A percentile compares a stretch with the other conserved stretches of the same genome.
Evolutionary conservation across 2,797 vertebrate genomes (phyloP).

Genomic region (Danio albolineatus): DNA sequence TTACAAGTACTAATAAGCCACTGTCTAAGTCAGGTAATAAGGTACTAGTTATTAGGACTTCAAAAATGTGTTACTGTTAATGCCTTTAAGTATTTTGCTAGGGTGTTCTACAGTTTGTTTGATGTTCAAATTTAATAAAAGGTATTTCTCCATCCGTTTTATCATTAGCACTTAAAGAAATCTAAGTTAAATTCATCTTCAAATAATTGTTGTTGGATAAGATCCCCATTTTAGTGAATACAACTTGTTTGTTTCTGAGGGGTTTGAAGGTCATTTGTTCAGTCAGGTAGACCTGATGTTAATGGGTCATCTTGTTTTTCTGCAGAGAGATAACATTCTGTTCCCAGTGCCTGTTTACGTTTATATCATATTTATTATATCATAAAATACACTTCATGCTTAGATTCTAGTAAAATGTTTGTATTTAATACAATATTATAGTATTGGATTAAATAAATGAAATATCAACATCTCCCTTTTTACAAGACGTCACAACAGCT

Average conservation of each 20-base stretch:
- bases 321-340: slow-evolving; percentile 3
- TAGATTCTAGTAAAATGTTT: too few relatives aligned
- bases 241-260: neutral
- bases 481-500: neutral
- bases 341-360: neutral
- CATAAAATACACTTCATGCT: neutral
- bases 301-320: slow-evolving; percentile 2
- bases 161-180: neutral
- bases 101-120: neutral
- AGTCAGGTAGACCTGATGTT: neutral
- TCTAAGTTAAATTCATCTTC: neutral
- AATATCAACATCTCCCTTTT: neutral
- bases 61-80: too few relatives aligned
- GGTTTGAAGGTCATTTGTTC: neutral
- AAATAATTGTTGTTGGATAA: neutral
- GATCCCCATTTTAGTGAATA: neutral
- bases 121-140: neutral
- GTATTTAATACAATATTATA: neutral
- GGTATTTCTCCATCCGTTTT: neutral
- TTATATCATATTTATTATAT: neutral
- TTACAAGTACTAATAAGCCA: too few relatives aligned
- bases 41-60: too few relatives aligned
- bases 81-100: too few relatives aligned
- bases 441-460: neutral
- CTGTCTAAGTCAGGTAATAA: too few relatives aligned